phyloP scores from a whole-genome alignment of 2,113 vertebrate species.

The Gasterosteus aculeatus region DNA sequence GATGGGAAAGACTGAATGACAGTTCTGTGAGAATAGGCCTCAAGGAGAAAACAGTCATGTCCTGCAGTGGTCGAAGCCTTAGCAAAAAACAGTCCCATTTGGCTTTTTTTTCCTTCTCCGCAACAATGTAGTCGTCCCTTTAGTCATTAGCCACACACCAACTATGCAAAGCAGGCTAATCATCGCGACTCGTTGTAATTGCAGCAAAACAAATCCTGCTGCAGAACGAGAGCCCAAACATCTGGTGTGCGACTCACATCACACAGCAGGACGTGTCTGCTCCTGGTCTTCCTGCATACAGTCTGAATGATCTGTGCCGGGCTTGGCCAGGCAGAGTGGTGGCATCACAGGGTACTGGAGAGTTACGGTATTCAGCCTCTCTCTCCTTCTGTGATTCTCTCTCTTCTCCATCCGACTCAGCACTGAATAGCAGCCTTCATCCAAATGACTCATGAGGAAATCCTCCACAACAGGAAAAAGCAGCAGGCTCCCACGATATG shows the following conservation, averaged over 20 bases:
- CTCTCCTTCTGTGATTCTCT: slow-evolving; percentile 58
- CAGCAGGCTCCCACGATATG: slow-evolving; percentile 63
- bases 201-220: slow-evolving; percentile 54
- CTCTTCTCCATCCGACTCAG: slow-evolving; percentile 59
- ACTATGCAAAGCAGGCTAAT: slow-evolving; percentile 77
- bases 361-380: slow-evolving; percentile 62
- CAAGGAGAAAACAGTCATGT: slow-evolving; percentile 42
- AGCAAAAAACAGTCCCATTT: slow-evolving; percentile 38
- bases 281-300: slow-evolving; percentile 54
- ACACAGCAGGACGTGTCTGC: slow-evolving; percentile 42
- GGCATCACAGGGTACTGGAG: slow-evolving; percentile 70
- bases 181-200: slow-evolving; percentile 62
- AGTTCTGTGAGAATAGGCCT: slow-evolving; percentile 57
- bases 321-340: slow-evolving; percentile 63
- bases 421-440: slow-evolving; percentile 54
- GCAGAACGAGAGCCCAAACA: slow-evolving; percentile 42
- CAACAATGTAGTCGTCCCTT: slow-evolving; percentile 55
- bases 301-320: slow-evolving; percentile 45
- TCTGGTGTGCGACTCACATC: slow-evolving; percentile 46
- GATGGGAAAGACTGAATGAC: slow-evolving; percentile 31
- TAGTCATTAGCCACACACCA: slow-evolving; percentile 71
- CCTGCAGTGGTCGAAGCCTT: slow-evolving; percentile 28
- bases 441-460: slow-evolving; percentile 69
- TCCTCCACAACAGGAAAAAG: slow-evolving; percentile 61
- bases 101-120: slow-evolving; percentile 46